Percentiles rank a stretch among this genome's conserved stretches.
phyloP scores from a whole-genome alignment of 1,140 invertebrate species.

The Drosophila punjabiensis region DNA sequence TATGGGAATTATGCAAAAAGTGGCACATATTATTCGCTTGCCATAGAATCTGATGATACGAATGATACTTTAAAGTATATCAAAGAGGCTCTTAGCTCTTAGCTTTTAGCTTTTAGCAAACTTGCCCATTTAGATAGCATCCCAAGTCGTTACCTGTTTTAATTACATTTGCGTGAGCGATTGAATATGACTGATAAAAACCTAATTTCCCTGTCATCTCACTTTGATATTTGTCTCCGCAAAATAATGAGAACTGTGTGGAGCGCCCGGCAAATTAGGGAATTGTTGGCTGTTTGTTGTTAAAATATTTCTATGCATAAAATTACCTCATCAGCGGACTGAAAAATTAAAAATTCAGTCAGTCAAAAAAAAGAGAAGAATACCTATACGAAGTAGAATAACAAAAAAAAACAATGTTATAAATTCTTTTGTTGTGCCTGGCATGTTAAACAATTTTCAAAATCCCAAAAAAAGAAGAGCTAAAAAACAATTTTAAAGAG shows the following conservation, averaged over 20 bases:
- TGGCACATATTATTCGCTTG: neutral
- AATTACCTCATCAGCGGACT: constrained; percentile 78
- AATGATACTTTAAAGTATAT: constrained; percentile 35
- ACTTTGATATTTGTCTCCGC: constrained; percentile 5
- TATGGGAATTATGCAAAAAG: constrained; percentile 36
- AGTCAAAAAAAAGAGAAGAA: constrained; percentile 45
- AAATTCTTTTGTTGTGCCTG: constrained; percentile 80
- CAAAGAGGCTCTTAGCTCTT: neutral
- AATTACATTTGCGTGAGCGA: constrained; percentile 59
- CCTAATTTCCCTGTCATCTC: constrained; percentile 59
- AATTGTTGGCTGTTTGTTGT: constrained; percentile 47
- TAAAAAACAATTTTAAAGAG: constrained; percentile 34
- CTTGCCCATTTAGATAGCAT: constrained; percentile 19
- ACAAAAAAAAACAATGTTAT: constrained; percentile 60
- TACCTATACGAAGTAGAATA: constrained; percentile 16
- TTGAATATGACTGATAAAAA: constrained; percentile 52
- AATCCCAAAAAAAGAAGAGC: constrained; percentile 52
- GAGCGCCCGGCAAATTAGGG: constrained; percentile 53
- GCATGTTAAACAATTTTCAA: constrained; percentile 74
- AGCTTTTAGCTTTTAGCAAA: neutral
- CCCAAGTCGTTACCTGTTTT: constrained; percentile 32
- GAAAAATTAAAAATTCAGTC: constrained; percentile 75
- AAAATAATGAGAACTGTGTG: constrained; percentile 62
- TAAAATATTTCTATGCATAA: constrained; percentile 68
- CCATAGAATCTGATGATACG: constrained; percentile 11